Conservation (phyloP, 2,888 invertebrate genomes). For the Diogma glabrata region DNA sequence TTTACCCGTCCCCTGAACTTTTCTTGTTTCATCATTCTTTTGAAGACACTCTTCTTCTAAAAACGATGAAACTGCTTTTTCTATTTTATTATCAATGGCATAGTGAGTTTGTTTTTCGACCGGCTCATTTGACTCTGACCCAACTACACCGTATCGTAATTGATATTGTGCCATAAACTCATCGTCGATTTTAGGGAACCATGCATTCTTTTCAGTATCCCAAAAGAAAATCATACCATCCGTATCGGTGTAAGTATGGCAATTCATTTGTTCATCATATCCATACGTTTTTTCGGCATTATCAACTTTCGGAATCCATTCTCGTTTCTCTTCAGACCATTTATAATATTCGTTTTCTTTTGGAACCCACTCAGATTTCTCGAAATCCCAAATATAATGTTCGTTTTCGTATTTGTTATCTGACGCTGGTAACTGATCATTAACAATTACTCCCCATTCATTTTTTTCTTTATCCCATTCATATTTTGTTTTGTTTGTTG, state of each 20-base stretch:
- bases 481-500: constrained; percentile 52
- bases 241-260: constrained; percentile 66
- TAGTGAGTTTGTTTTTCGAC: neutral
- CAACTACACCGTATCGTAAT: constrained; percentile 82
- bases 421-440: constrained; percentile 24
- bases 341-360: constrained; percentile 40
- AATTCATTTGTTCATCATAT: constrained; percentile 21
- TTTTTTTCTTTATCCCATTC: constrained; percentile 45
- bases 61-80: constrained; percentile 11
- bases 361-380: constrained; percentile 41
- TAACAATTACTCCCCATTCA: constrained; percentile 36
- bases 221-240: constrained; percentile 89
- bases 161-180: constrained; percentile 95
- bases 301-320: constrained; percentile 40
- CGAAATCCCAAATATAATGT: constrained; percentile 32
- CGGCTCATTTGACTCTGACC: constrained; percentile 34
- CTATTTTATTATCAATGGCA: constrained; percentile 11
- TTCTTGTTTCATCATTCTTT: constrained; percentile 32
- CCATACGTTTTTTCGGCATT: constrained; percentile 45
- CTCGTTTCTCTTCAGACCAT: constrained; percentile 48
- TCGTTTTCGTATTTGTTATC: constrained; percentile 32
- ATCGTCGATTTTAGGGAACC: constrained; percentile 95
- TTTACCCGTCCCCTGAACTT: no score
- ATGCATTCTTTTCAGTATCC: constrained; percentile 82
- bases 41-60: constrained; percentile 13